A percentile compares a stretch with the other conserved stretches of the same genome.
These are phyloP conservation scores for Leptinotarsa juncta DNA, from an alignment of 2,888 invertebrate species.

Conservation along the genomic window DNA sequence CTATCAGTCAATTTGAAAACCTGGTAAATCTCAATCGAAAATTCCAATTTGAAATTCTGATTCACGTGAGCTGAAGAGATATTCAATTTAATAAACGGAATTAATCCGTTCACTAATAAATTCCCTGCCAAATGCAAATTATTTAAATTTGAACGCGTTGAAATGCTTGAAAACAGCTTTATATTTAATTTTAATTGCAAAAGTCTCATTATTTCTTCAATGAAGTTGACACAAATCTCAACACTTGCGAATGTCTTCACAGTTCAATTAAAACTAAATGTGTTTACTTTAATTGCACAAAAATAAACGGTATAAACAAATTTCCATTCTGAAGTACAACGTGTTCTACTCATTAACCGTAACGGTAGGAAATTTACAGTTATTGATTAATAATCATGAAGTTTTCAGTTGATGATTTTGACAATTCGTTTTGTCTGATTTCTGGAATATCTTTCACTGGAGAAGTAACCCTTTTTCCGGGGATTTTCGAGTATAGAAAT, in stretches of 20 bases:
- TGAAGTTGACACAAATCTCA: slow-evolving; percentile 58
- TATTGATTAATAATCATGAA: too few relatives aligned
- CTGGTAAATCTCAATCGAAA: background rate
- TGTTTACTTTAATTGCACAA: slow-evolving; percentile 53
- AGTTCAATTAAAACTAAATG: slow-evolving; percentile 56
- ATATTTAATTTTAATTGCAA: slow-evolving; percentile 59
- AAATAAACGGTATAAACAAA: slow-evolving; percentile 43
- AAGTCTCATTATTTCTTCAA: slow-evolving; percentile 59
- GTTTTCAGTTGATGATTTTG: too few relatives aligned
- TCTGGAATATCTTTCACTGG: too few relatives aligned
- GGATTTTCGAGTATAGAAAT: too few relatives aligned
- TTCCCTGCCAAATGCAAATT: slow-evolving; percentile 53
- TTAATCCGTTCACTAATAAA: slow-evolving; percentile 52
- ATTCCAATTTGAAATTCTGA: slow-evolving; percentile 18
- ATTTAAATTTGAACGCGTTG: slow-evolving; percentile 53
- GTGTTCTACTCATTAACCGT: slow-evolving; percentile 13
- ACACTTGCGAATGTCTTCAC: slow-evolving; percentile 54
- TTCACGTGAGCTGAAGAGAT: slow-evolving; percentile 24
- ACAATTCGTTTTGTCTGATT: too few relatives aligned
- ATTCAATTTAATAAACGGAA: slow-evolving; percentile 40
- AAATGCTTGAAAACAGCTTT: slow-evolving; percentile 49
- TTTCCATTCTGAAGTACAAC: slow-evolving; percentile 36
- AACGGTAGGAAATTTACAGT: slow-evolving; percentile 26
- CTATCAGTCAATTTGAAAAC: slow-evolving; percentile 1
- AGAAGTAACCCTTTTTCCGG: too few relatives aligned